Base-by-base conservation (phyloP, 2,888 invertebrate genomes). In the Neoscelio sp. region DNA sequence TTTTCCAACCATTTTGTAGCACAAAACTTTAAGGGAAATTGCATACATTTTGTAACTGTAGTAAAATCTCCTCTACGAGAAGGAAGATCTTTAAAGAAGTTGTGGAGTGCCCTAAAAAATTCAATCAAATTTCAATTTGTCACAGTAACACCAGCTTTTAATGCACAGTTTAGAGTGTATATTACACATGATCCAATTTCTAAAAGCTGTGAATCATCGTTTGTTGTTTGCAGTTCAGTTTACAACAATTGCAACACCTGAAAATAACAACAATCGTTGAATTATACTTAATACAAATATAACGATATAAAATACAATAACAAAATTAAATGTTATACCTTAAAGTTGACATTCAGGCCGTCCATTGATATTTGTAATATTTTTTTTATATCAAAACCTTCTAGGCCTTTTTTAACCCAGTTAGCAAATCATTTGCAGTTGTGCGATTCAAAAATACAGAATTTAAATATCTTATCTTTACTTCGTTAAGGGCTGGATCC, bases 11-110 rank as follows among this genome's bases (percentile, higher is more conserved):
- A 54, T 20, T 35, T 54, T 10, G 54, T 33, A 4, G 33, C 8
- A 33, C 33, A 33, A 33, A 33, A 33, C 8, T 33, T 33, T n/a
- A 33, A n/a, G 10, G 33, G 33, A n/a, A 33, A 33, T 8, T 33
- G 8, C 33, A 10, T 8, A 10, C n/a, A 33, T n/a, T 8, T 8
- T 10, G 38, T 38, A 3, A 13, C 15, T 38, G 4, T 3, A 13
- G 38, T 13, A 15, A 38, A 38, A 38, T 38, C 38, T 38, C 38
- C 38, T 38, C 38, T 38, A 5, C 10, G 38, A 38, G 38, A 13
- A 13, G 86, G 84, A 7, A 77, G 58, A 68, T 87, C 82, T 50
- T 86, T 84, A 56, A 87, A 86, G 3, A 87, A 44, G 28, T 81
- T 80, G 48, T 83, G 86, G 17, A 83, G 8, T 33, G 78, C 81